Base-by-base conservation (phyloP, 2,888 invertebrate genomes). In the Bedellia somnulentella region DNA sequence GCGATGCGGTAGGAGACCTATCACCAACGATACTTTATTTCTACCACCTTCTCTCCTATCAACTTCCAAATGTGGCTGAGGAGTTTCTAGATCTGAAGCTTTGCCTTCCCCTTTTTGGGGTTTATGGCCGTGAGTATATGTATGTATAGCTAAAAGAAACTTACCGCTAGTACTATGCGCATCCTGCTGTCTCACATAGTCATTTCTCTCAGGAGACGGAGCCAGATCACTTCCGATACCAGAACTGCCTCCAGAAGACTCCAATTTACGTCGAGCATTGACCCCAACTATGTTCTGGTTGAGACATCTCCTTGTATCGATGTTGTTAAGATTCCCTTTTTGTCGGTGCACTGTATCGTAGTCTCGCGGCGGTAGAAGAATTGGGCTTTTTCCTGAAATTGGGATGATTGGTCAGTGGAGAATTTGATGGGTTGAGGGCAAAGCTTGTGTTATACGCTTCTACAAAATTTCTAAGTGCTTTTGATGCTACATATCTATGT, bases 221-320 rank as follows among this genome's bases (percentile, higher is more conserved):
- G 92, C 91, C 49, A 92, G 81, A 47, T 93, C 93, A 9, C 91
- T 91, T 6, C 93, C 93, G 31, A 93, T 93, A 1, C 93, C 93
- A 4, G 89, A 89, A 42, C 91, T 91, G 1, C 89, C 89, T 0
- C 91, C 88, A 8, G 88, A 87, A 2, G 85, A 84, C 44, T 83
- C 82, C 33, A 80, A 57, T 43, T 75, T 75, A 33, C 70, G 63
- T 26, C 75, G 51, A 5, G 68, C 73, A 34, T 73, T 75, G 24
- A 73, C 66, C 1, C 73, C 75, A 15, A 71, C 71, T 21, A 87
- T 86, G 44, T 82, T 85, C 47, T 84, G 80, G 49, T 86, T 87
- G 28, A 86, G 64, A 47, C 87, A 87, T 18, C 87, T 70, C 10
- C 80, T 48, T 0, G 68, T 68, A 38, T 75, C 75, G 2, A 75